Evolutionary conservation across 37 sponge, comb jelly and placozoan genomes (phyloP), one percentile per base, ranked within the genome.

Genomic region (Lycopodina hypogea): DNA sequence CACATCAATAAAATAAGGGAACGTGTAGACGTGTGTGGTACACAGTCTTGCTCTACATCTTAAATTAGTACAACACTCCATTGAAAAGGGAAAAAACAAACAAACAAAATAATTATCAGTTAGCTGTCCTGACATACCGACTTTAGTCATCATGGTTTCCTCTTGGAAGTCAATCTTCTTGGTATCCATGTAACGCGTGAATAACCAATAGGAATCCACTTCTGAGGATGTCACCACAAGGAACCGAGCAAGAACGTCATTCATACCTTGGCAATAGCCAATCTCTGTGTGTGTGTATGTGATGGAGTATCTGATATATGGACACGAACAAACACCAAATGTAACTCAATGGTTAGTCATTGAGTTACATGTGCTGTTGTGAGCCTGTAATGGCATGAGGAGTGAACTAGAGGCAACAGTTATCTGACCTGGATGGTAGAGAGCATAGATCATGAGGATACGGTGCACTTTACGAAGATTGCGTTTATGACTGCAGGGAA

Each of bases 191-290:
- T 88, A 93, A 0, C 38, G 3, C 21, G 32, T 55, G 66, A 96
- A 93, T 40, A 86, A 56, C 96, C 96, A 96, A 75, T 88, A 96
- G 24, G 88, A 75, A 41, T 96, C 96, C 36, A 90, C 89, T 75
- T 96, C 96, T 19, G 85, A 84, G 23, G 90, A 78, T 1, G 90
- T 75, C 60, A 93, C 91, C 36, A 88, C 77, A n/a, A 96, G 85
- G 76, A 96, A 96, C 59, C 93, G 60, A 8, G 90, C 83, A 22
- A 89, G 76, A 50, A 96, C 73, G 71, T 96, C 96, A 69, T 96
- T 96, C 93, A 93, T 93, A 9, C 96, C 96, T 45, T 96, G 96
- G 22, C 74, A 76, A 61, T 96, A 96, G 29, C 86, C 81, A 24
- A 96, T 48, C 26, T 90, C 96, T 93, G 28, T 22, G 24, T 40